Evolutionary conservation across 2,888 invertebrate species (phyloP).

Genomic region (Hyles lineata): DNA sequence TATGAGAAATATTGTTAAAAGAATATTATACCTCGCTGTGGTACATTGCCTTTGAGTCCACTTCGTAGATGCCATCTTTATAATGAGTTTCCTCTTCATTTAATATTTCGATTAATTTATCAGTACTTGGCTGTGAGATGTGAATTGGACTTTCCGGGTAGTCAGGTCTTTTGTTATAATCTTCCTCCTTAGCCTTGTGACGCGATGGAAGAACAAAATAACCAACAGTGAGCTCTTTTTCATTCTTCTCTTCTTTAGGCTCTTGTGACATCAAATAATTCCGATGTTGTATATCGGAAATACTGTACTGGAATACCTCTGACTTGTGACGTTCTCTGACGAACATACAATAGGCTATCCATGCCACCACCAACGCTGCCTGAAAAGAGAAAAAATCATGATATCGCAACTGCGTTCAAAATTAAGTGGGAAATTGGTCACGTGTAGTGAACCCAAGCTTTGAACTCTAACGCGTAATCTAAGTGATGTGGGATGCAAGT

Average conservation of each 20-base stretch:
- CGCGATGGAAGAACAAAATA: conserved; percentile 71
- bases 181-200: conserved; percentile 63
- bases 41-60: conserved; percentile 56
- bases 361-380: conserved; percentile 67
- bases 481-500: conserved; percentile 3
- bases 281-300: conserved; percentile 63
- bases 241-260: conserved; percentile 48
- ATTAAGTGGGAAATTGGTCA: conserved; percentile 1
- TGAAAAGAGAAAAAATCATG: conserved; percentile 46
- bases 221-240: conserved; percentile 63
- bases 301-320: conserved; percentile 64
- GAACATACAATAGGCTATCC: conserved; percentile 80
- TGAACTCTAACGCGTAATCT: conserved; percentile 5
- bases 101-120: conserved; percentile 67
- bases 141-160: conserved; percentile 72
- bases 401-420: too few relatives aligned
- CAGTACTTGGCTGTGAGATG: conserved; percentile 58
- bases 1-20: conserved; percentile 35
- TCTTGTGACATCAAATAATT: conserved; percentile 58
- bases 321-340: conserved; percentile 71
- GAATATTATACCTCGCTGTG: conserved; percentile 63
- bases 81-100: conserved; percentile 57
- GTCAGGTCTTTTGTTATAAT: conserved; percentile 69
- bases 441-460: background rate
- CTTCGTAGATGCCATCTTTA: conserved; percentile 67